Evolutionary conservation across 1,140 invertebrate species (phyloP).

Genomic region (Drosophila lowei): DNA sequence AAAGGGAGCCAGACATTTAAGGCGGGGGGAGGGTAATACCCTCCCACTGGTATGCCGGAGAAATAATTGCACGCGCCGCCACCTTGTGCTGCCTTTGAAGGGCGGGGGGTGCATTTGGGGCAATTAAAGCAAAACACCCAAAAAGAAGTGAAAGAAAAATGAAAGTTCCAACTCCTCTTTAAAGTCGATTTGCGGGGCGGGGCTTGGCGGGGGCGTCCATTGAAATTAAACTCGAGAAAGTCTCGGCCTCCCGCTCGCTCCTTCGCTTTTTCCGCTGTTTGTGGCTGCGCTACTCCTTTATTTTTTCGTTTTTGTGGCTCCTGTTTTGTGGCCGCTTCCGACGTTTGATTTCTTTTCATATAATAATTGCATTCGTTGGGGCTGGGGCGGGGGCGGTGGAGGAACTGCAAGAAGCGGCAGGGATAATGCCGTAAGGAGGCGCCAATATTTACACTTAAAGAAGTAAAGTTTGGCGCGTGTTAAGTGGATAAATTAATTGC

Average conservation of each 20-base stretch:
- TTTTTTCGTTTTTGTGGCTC: neutral
- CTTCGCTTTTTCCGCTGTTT: neutral
- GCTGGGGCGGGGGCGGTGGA: slow-evolving; percentile 14
- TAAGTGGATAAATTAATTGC: slow-evolving; percentile 78
- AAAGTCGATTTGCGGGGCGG: slow-evolving; percentile 51
- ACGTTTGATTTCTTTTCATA: slow-evolving; percentile 66
- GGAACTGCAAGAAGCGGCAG: slow-evolving; percentile 1
- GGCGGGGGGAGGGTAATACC: slow-evolving; percentile 2
- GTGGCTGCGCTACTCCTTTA: too few species aligned
- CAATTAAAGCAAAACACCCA: slow-evolving; percentile 64
- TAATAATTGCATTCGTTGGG: slow-evolving; percentile 74
- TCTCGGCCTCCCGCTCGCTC: slow-evolving; percentile 3
- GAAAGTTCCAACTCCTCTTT: slow-evolving; percentile 65
- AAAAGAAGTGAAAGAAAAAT: slow-evolving; percentile 37
- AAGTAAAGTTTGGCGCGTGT: slow-evolving; percentile 63
- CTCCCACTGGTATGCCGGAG: slow-evolving; percentile 23
- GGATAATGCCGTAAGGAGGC: slow-evolving; percentile 16
- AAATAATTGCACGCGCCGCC: slow-evolving; percentile 22
- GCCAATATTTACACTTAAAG: slow-evolving; percentile 75
- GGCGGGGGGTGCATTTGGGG: slow-evolving; percentile 32
- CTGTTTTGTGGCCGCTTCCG: slow-evolving; percentile 18
- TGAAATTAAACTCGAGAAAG: too few species aligned
- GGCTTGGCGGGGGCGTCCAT: slow-evolving; percentile 27
- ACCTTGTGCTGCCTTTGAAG: slow-evolving; percentile 57
- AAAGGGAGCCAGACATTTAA: slow-evolving; percentile 54